phyloP scores from a whole-genome alignment of 2,888 invertebrate species.

The Enchytraeus crypticus region DNA sequence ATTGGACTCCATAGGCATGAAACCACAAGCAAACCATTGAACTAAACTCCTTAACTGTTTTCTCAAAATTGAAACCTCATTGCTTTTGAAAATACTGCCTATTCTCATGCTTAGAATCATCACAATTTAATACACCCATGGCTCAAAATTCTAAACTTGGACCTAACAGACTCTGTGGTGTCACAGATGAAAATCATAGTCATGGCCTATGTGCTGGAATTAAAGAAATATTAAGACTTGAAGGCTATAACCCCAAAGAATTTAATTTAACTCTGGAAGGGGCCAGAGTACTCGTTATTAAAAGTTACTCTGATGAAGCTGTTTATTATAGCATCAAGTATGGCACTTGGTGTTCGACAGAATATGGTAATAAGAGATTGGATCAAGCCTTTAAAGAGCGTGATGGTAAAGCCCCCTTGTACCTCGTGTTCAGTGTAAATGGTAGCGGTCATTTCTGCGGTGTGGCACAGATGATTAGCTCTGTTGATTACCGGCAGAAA shows the following conservation, averaged over 20 bases:
- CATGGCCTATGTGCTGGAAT: too few relatives aligned
- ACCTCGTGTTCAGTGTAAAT: slow-evolving; percentile 89
- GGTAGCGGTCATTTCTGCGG: slow-evolving; percentile 97
- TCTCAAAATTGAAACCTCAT: too few relatives aligned
- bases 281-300: slow-evolving; percentile 90
- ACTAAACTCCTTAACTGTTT: too few relatives aligned
- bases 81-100: too few relatives aligned
- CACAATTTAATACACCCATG: too few relatives aligned
- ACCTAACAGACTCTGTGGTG: too few relatives aligned
- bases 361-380: slow-evolving; percentile 86
- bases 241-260: slow-evolving; percentile 82
- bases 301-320: slow-evolving; percentile 96
- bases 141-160: too few relatives aligned
- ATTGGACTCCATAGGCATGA: too few relatives aligned
- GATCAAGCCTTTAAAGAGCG: slow-evolving; percentile 75
- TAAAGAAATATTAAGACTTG: too few relatives aligned
- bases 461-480: slow-evolving; percentile 92
- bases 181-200: too few relatives aligned
- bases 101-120: too few relatives aligned
- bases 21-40: too few relatives aligned
- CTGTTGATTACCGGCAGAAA: slow-evolving; percentile 94
- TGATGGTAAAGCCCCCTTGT: slow-evolving; percentile 71
- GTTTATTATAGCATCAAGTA: slow-evolving; percentile 96
- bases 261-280: slow-evolving; percentile 75
- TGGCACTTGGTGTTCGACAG: slow-evolving; percentile 98